Conservation (phyloP, 2,113 vertebrate genomes). For the Nipponia nippon region DNA sequence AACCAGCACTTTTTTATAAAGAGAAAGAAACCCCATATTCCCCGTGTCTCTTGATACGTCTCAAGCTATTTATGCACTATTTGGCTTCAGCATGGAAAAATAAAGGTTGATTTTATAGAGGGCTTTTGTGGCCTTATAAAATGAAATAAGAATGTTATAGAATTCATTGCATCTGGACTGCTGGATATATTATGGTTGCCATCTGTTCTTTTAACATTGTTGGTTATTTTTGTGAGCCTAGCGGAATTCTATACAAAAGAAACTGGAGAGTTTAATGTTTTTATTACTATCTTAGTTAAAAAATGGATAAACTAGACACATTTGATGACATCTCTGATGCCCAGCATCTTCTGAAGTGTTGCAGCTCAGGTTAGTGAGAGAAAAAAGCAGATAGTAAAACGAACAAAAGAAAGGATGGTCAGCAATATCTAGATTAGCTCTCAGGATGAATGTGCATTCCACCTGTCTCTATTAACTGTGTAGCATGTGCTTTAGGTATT, state of each 20-base stretch:
- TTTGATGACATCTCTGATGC: background rate
- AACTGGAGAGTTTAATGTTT: background rate
- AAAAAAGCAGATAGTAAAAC: background rate
- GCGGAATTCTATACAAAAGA: background rate
- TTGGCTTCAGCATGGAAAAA: background rate
- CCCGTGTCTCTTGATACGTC: background rate
- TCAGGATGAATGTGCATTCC: background rate
- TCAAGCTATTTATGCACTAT: background rate
- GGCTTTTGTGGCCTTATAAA: slow-evolving; percentile 46
- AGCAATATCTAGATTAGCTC: background rate
- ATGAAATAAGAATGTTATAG: slow-evolving; percentile 14
- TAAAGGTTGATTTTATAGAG: background rate
- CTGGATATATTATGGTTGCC: background rate
- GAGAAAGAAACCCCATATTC: background rate
- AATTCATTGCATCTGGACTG: background rate
- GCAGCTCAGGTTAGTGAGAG: background rate
- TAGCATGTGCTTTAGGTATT: background rate
- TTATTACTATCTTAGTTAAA: background rate
- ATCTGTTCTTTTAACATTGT: background rate
- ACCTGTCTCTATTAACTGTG: background rate
- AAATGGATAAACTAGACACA: background rate
- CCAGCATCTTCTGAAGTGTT: background rate
- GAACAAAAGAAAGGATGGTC: background rate
- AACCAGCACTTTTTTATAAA: background rate
- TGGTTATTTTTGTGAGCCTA: background rate